phyloP scores from a whole-genome alignment of 2,113 vertebrate species.

The Nothoprocta perdicaria region DNA sequence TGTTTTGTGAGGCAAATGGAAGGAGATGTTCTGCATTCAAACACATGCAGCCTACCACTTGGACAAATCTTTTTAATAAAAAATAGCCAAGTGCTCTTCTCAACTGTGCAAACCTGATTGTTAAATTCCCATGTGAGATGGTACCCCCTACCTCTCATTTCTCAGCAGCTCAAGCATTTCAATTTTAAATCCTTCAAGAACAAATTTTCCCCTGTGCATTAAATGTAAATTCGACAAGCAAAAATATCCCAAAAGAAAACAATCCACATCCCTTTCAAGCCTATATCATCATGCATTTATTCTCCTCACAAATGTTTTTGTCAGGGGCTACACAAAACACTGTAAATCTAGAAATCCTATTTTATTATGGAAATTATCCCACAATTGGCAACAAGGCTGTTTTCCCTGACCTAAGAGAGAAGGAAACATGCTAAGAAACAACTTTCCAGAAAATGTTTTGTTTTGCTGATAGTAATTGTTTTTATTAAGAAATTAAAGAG shows the following conservation, averaged over 20 bases:
- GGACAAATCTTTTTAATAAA: neutral
- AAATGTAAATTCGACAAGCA: constrained; percentile 38
- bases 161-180: neutral
- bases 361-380: constrained; percentile 56
- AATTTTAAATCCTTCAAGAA: constrained; percentile 28
- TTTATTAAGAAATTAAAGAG: constrained; percentile 20
- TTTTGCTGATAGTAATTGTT: constrained; percentile 38
- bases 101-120: constrained; percentile 16
- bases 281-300: neutral
- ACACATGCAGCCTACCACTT: neutral
- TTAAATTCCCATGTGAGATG: neutral
- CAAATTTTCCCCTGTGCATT: constrained; percentile 1
- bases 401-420: constrained; percentile 38
- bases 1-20: neutral
- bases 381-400: constrained; percentile 46
- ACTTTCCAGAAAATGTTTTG: constrained; percentile 50
- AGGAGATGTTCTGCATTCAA: neutral
- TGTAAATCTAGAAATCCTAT: constrained; percentile 51
- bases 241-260: neutral
- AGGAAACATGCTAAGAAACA: constrained; percentile 57
- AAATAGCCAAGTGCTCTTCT: constrained; percentile 25
- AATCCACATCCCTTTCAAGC: neutral
- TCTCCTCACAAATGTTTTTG: neutral
- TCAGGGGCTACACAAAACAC: constrained; percentile 27
- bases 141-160: neutral